Evolutionary conservation across 1,140 invertebrate species (phyloP), one percentile per base, ranked within the genome.

Genomic region (Solenopsis invicta): DNA sequence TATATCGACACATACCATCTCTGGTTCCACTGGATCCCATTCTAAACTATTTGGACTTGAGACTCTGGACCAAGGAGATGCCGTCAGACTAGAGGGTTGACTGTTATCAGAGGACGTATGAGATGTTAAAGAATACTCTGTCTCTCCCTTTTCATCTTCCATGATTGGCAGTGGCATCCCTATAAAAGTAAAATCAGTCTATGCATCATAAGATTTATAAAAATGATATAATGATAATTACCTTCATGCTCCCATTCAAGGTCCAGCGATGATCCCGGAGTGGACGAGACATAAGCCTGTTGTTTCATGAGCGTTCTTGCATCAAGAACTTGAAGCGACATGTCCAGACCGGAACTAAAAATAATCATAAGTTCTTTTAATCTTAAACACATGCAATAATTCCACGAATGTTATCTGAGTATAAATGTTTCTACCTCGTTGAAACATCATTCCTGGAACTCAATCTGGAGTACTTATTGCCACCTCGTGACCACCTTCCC

Each of bases 221-320:
- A 62, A 69, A 64, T 71, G 5, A 24, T 59, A 12, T 66, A 54
- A 85, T 66, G 18, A 10, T 50, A 16, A 69, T 85, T 89, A 95
- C 95, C 94, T 95, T 96, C 96, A 88, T 96, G 96, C 93, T 96
- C 96, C 96, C 96, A 96, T 91, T 96, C 96, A 86, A 96, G 92
- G 92, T 96, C 96, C 62, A 96, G 89, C 8, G 96, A 96, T 76
- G 96, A 96, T 37, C 95, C 95, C 74, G 96, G 96, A 85, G 96
- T 96, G 45, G 95, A 96, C 50, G 94, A 94, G 54, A 94, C 74
- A 16, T 91, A 92, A 62, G 91, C 90, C 80, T 92, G 92, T 48
- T 94, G 93, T 86, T 93, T 93, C 62, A 96, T 88, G 50, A 96
- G 91, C 21, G 93, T 94, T 82, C 95, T 91, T 45, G 95, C 95